Evolutionary conservation across 2,797 vertebrate genomes (phyloP), one percentile per base, ranked within the genome.

Genomic region (Leptodactylus fallax): DNA sequence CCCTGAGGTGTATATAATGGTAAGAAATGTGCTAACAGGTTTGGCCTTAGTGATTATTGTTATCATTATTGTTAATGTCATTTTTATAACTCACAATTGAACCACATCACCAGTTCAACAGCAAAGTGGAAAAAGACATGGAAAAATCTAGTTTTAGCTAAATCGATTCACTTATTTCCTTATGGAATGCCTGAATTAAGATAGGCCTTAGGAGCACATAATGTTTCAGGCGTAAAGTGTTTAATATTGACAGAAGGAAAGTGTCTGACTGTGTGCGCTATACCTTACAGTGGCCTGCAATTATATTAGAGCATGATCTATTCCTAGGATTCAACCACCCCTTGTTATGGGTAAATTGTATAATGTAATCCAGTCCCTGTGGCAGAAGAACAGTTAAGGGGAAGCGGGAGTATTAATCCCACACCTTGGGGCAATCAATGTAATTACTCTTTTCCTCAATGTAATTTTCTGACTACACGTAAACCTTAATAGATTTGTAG

Each of bases 401-500:
- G 65, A 63, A 49, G 56, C 7, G 16, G 45, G 45, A 76, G 77
- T 81, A 85, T 77, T 86, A 85, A 89, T 79, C 72, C 53, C 47
- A 55, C 63, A 86, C 88, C 88, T 89, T 53, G 1, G 78, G 88
- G 88, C 88, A 86, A 89, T 86, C 84, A 86, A 86, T 86, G 88
- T 89, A 89, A 89, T 89, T 89, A 89, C 88, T 86, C 72, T 89
- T 89, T 86, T 55, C 71, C 67, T 82, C 72, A 80, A 85, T 82
- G 88, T 86, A 81, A 86, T 86, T 89, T 89, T 81, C 84, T 71
- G 71, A 89, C 69, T 85, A 67, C 88, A 86, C 76, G 72, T 83
- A 83, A 89, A 89, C 84, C 83, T 86, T 89, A 89, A 89, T 89
- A 89, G 88, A 89, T 89, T 86, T 89, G 88, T 86, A 86, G 84